Base-by-base conservation (phyloP, 2,113 vertebrate genomes). In the Mobula hypostoma region DNA sequence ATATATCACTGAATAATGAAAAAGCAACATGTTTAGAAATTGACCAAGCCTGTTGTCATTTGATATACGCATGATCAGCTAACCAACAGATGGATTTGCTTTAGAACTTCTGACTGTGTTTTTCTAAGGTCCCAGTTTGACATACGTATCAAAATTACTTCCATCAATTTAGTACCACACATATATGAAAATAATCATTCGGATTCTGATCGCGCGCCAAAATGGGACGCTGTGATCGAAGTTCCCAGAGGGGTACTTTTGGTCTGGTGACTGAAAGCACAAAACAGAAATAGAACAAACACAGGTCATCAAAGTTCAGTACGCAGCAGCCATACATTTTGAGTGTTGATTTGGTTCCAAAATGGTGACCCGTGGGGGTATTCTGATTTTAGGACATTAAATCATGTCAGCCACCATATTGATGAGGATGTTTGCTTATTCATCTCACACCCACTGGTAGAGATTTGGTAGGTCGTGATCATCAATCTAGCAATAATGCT, bases 131-230 rank as follows among this genome's bases (percentile, higher is more conserved):
- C 36, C 66, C 63, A 93, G 68, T 9, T 72, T 8, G 24, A 24
- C 36, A 48, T 74, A 74, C 21, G 1, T 32, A 48, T 74, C 68
- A 72, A 92, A 92, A 72, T 72, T 91, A 32, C 88, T 32, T 70
- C 66, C 66, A 72, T 70, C 88, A 72, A 92, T 70, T 92, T 92
- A 72, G 68, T 93, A 19, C 66, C 68, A 93, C 90, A 93, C 36
- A 72, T 74, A 36, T 74, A 72, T 8, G 8, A 70, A 91, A 91
- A 70, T 91, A 70, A 91, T 36, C 17, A 36, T 11, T 27, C n/a
- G 17, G 88, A 91, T 48, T 93, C 90, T 29, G 36, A 72, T 92
- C 32, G 24, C 12, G 19, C 9, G 2, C 40, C 19, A 11, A 92
- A 66, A 48, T 92, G 63, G 66, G 63, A 17, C 66, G 19, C 61